A percentile compares a stretch with the other conserved stretches of the same genome.
Conservation (phyloP, 2,113 vertebrate species). For the Nothoprocta pentlandii region DNA sequence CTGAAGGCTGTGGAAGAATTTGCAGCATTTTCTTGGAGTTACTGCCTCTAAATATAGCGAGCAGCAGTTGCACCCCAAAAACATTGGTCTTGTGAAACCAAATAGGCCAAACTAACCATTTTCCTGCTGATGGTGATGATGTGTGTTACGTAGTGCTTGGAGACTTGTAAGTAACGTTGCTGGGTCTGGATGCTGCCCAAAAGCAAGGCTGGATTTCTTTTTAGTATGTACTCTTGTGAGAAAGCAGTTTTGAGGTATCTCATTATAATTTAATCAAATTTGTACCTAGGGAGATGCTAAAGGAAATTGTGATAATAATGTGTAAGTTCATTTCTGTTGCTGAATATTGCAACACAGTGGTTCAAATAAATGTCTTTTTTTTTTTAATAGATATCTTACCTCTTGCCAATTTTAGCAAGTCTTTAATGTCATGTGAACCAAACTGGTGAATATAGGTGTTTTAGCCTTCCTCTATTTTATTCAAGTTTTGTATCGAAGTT, state of each 20-base stretch:
- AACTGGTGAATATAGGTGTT: constrained; percentile 21
- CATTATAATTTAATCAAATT: constrained; percentile 59
- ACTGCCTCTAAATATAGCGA: neutral
- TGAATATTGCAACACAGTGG: constrained; percentile 11
- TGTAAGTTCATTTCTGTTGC: constrained; percentile 32
- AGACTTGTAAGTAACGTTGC: neutral
- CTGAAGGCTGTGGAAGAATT: neutral
- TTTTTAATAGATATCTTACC: neutral
- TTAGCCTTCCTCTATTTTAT: neutral
- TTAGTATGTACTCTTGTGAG: constrained; percentile 37
- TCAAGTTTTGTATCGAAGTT: neutral
- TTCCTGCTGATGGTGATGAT: neutral
- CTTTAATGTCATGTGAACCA: constrained; percentile 30
- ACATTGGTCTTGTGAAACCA: neutral
- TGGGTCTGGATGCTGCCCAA: neutral
- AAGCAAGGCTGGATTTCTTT: constrained; percentile 32
- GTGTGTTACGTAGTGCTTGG: neutral
- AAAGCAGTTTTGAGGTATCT: constrained; percentile 45
- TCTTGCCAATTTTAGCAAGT: constrained; percentile 21
- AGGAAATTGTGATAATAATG: constrained; percentile 43
- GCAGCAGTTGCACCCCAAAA: neutral
- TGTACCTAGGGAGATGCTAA: constrained; percentile 56
- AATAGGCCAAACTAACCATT: neutral
- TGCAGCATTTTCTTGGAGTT: neutral
- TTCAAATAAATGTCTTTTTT: constrained; percentile 42